phyloP scores from a whole-genome alignment of 2,113 vertebrate genomes.

The Illadopsis cleaveri region DNA sequence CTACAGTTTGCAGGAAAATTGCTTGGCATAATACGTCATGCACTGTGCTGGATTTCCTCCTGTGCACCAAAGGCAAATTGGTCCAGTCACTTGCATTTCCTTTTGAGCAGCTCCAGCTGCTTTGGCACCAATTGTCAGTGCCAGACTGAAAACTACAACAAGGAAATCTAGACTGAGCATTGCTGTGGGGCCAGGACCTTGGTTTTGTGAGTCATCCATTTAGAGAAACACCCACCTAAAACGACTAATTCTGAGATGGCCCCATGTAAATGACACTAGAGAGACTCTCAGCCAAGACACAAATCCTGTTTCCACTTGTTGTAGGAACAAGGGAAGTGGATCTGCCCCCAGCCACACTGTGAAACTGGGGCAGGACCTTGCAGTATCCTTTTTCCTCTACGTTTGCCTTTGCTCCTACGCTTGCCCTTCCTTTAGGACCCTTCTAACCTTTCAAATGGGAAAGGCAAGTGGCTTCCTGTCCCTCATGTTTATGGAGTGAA shows the following conservation, averaged over 20 bases:
- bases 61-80: background rate
- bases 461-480: slow-evolving; percentile 62
- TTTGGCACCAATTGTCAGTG: background rate
- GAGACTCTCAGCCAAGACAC: slow-evolving; percentile 24
- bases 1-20: background rate
- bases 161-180: slow-evolving; percentile 38
- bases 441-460: slow-evolving; percentile 60
- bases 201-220: slow-evolving; percentile 32
- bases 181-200: slow-evolving; percentile 36
- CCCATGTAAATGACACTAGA: background rate
- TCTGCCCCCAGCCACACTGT: background rate
- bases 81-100: slow-evolving; percentile 10
- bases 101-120: background rate
- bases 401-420: slow-evolving; percentile 47
- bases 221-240: background rate
- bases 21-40: background rate
- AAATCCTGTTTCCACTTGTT: slow-evolving; percentile 61
- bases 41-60: slow-evolving; percentile 11
- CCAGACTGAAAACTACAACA: background rate
- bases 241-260: background rate
- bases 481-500: slow-evolving; percentile 35
- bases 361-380: slow-evolving; percentile 46
- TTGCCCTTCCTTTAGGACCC: slow-evolving; percentile 63
- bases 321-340: slow-evolving; percentile 59
- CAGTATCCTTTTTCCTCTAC: slow-evolving; percentile 67